These are phyloP conservation scores for Natrix natrix DNA, from an alignment of 2,797 vertebrate genomes.

Conservation along the genomic window DNA sequence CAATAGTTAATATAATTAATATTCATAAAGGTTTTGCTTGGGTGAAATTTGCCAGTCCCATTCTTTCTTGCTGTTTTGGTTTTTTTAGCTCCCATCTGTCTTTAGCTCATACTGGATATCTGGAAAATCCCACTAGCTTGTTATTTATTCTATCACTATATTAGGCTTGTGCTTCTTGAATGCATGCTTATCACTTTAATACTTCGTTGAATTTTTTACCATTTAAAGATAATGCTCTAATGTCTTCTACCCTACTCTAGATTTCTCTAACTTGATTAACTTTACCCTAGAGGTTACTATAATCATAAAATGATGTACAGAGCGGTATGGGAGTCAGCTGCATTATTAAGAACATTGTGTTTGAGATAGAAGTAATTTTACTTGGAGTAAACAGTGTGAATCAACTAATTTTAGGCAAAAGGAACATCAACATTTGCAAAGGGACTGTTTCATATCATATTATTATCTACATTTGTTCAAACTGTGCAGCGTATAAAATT, in stretches of 20 bases:
- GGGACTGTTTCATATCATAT: not conserved
- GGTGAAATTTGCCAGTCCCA: not conserved
- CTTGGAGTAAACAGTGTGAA: not conserved
- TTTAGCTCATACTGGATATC: not conserved
- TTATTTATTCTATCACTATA: not conserved
- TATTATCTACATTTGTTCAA: not conserved
- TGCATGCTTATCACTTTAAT: not conserved
- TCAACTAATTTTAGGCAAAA: conserved; percentile 3
- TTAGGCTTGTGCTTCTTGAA: not conserved
- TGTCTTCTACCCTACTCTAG: not conserved
- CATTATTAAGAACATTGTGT: not conserved
- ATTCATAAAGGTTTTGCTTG: not conserved
- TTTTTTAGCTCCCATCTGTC: not conserved
- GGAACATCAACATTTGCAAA: not conserved
- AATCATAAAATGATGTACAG: conserved; percentile 1
- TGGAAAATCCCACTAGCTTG: not conserved
- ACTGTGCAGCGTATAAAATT: not conserved
- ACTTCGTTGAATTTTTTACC: not conserved
- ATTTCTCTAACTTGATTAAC: not conserved
- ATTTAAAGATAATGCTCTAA: not conserved
- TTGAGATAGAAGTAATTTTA: not conserved
- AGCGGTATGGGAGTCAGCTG: not conserved
- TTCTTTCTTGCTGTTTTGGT: not conserved
- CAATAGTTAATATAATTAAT: not conserved
- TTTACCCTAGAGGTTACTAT: not conserved